Evolutionary conservation across 2,888 invertebrate species (phyloP).

Genomic region (Chloroclysta siterata): DNA sequence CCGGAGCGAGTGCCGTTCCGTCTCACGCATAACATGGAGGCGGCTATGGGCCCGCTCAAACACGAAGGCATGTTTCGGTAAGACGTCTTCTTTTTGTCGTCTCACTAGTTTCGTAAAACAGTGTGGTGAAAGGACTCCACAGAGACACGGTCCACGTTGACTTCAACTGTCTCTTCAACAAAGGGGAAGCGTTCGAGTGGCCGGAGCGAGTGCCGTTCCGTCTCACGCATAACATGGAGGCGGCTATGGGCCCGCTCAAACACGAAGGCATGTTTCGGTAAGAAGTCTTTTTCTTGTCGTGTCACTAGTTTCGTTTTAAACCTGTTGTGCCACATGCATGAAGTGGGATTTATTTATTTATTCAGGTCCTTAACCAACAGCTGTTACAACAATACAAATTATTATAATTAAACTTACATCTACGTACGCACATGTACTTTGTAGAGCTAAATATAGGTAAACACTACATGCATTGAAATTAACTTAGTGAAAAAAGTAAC

Average conservation of each 20-base stretch:
- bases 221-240: conserved; percentile 98
- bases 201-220: conserved; percentile 97
- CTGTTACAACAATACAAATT: no score
- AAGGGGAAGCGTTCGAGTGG: conserved; percentile 94
- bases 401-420: no score
- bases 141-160: conserved; percentile 98
- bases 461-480: no score
- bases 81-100: conserved; percentile 1
- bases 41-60: conserved; percentile 97
- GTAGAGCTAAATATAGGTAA: no score
- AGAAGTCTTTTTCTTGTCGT: conserved; percentile 4
- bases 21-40: conserved; percentile 98
- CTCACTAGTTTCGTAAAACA: no score
- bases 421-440: no score
- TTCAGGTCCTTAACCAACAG: no score
- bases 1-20: conserved; percentile 97
- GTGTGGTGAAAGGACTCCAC: conserved; percentile 86
- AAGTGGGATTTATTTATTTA: no score
- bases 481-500: no score
- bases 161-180: conserved; percentile 98
- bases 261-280: conserved; percentile 94
- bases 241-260: conserved; percentile 97
- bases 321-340: no score
- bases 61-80: conserved; percentile 94
- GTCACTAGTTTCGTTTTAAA: no score